phyloP scores from a whole-genome alignment of 2,797 vertebrate genomes.

The Danio choprae region DNA sequence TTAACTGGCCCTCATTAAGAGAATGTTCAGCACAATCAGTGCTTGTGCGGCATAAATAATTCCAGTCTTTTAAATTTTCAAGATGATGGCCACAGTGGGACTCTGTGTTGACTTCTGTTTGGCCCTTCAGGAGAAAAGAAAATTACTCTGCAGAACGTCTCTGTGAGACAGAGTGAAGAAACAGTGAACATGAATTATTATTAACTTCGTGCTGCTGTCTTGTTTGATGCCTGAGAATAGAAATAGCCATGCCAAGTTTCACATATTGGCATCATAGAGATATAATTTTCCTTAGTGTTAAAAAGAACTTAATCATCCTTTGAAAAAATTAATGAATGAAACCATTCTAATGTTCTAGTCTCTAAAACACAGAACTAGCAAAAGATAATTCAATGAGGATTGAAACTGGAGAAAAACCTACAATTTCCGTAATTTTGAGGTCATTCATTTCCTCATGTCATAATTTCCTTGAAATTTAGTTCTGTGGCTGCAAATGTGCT shows the following conservation, averaged over 20 bases:
- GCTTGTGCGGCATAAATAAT: conserved; percentile 31
- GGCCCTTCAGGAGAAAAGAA: conserved; percentile 41
- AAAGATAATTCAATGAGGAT: too few relatives aligned
- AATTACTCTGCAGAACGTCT: conserved; percentile 14
- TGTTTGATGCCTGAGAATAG: conserved; percentile 20
- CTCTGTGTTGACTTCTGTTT: conserved; percentile 32
- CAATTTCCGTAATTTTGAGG: too few relatives aligned
- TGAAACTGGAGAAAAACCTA: too few relatives aligned
- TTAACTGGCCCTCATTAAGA: conserved; percentile 20
- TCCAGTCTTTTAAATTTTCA: conserved; percentile 39
- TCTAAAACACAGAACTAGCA: not conserved
- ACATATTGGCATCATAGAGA: conserved; percentile 23
- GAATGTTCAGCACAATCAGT: conserved; percentile 19
- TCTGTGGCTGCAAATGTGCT: too few relatives aligned
- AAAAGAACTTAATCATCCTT: conserved; percentile 1
- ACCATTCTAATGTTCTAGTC: not conserved
- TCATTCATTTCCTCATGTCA: too few relatives aligned
- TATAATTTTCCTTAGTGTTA: conserved; percentile 16
- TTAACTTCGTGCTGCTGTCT: conserved; percentile 21
- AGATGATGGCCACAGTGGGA: conserved; percentile 22
- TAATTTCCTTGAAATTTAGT: too few relatives aligned
- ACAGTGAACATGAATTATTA: conserved; percentile 17
- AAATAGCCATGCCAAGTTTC: conserved; percentile 31
- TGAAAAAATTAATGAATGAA: conserved; percentile 22
- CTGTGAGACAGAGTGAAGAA: not conserved